Conservation (phyloP, 64 coral and sea anemone genomes). For the Astreopora myriophthalma region DNA sequence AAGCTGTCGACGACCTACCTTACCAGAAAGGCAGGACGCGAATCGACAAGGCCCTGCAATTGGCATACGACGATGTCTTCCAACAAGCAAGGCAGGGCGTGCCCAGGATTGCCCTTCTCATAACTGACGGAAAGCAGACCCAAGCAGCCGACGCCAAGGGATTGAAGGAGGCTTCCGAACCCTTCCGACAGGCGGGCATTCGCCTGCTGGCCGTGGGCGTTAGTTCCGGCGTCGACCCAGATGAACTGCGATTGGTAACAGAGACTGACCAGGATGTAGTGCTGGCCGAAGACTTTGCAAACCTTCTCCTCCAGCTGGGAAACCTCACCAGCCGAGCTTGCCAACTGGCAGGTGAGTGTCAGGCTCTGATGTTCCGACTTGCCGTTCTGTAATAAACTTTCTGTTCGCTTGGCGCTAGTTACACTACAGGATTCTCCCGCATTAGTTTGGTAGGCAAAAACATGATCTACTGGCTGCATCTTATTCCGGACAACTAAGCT, state of each 20-base stretch:
- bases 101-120: constrained; percentile 38
- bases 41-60: constrained; percentile 49
- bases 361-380: no score
- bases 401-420: not conserved
- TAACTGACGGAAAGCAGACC: constrained; percentile 50
- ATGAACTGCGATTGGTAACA: constrained; percentile 64
- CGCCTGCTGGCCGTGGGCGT: constrained; percentile 69
- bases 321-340: not conserved
- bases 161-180: constrained; percentile 5
- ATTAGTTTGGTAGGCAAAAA: no score
- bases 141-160: constrained; percentile 5
- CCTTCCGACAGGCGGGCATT: constrained; percentile 47
- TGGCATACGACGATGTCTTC: not conserved
- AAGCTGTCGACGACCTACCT: constrained; percentile 47
- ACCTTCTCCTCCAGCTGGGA: constrained; percentile 29
- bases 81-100: not conserved
- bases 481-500: no score
- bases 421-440: no score
- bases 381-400: no score
- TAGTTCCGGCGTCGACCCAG: constrained; percentile 36
- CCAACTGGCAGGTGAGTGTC: not conserved
- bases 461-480: no score
- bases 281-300: constrained; percentile 63
- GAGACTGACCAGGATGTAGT: constrained; percentile 72
- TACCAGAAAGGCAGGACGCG: constrained; percentile 42